A percentile compares a stretch with the other conserved stretches of the same genome.
Evolutionary conservation across 2,797 vertebrate genomes (phyloP).

Genomic region (Petrocephalus schoutedeni): DNA sequence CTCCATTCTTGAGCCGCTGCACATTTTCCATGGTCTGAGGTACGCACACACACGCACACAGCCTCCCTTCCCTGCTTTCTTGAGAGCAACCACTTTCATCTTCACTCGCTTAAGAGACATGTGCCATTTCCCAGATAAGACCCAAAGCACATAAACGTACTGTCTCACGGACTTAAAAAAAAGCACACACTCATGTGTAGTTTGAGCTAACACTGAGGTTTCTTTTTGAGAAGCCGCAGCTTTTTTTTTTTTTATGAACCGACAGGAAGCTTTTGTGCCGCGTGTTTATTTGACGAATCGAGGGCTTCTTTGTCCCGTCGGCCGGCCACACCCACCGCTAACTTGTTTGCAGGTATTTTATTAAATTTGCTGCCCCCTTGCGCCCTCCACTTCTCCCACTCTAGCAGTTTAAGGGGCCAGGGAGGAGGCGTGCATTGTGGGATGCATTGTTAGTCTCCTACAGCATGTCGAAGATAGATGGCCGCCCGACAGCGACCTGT

Average conservation of each 20-base stretch:
- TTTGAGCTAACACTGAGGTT: neutral
- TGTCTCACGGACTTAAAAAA: neutral
- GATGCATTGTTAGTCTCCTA: neutral
- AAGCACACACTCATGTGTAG: neutral
- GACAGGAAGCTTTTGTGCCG: neutral
- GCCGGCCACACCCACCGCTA: neutral
- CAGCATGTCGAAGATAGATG: neutral
- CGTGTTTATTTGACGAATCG: neutral
- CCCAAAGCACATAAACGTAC: neutral
- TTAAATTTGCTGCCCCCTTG: neutral
- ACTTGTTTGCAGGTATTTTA: neutral
- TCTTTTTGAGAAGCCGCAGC: neutral
- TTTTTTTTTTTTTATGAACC: neutral
- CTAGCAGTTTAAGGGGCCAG: neutral
- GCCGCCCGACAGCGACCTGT: neutral
- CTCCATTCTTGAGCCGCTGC: neutral
- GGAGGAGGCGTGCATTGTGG: neutral
- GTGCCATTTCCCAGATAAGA: neutral
- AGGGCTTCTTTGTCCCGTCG: neutral
- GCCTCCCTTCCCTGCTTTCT: neutral
- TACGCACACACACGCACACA: neutral
- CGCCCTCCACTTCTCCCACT: neutral
- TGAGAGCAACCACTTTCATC: neutral
- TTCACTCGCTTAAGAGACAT: neutral
- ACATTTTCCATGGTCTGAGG: slow-evolving; percentile 7